Evolutionary conservation across 2,797 vertebrate species (phyloP), one percentile per base, ranked within the genome.

Genomic region (Podargus strigoides): DNA sequence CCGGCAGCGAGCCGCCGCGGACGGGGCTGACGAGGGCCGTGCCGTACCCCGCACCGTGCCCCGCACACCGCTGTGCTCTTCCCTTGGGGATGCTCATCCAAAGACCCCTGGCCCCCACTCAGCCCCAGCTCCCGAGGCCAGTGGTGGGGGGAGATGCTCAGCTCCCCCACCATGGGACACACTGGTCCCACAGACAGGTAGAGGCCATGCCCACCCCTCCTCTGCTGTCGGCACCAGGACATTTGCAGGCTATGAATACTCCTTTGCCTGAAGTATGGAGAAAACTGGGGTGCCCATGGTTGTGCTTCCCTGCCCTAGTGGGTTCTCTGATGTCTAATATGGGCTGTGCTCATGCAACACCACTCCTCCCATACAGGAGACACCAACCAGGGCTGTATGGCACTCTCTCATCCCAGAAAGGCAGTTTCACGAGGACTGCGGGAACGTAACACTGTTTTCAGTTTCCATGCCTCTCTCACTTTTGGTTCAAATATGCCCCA

Each of bases 1-100:
- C 85, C 94, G 75, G 94, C 96, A 92, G 93, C 6, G 12, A 95
- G 85, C 87, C 8, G 44, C 93, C 14, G 26, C 13, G 39, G 86
- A 92, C 78, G 4, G 75, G 70, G 86, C 80, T 26, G 8, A 37
- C 23, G 1, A 85, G 92, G 49, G 87, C 87, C 20, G 41, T 7
- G 34, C 88, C 28, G 49, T 47, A n/a, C 59, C 64, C 76, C 32
- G 23, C 52, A 22, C 90, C 26, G 1, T 63, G 73, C 58, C 82
- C 85, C 3, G 12, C 76, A 37, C 64, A 4, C 75, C 1, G 4
- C 53, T 3, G 0, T 1, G 5, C 64, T 74, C 60, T 34, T 66
- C 20, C 68, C 34, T 53, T 3, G 2, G 6, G 32, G 79, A 92
- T 83, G 75, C 81, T 83, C 75, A 41, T 9, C 18, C 19, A 5